Evolutionary conservation across 2,113 vertebrate genomes (phyloP).

Genomic region (Meles meles): DNA sequence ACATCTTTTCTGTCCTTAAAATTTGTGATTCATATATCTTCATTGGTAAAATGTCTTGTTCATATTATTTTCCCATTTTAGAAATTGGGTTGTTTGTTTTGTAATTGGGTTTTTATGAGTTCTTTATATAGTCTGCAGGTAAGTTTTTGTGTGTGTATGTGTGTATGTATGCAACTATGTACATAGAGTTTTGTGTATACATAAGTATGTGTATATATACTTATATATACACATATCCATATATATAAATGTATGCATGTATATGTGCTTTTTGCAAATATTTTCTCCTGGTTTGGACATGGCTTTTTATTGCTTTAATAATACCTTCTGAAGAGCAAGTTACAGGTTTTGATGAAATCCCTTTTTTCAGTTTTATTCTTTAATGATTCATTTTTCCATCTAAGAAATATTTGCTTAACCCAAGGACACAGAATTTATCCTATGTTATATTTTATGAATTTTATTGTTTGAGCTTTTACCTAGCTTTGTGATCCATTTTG

Average conservation of each 20-base stretch:
- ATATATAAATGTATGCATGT: not conserved
- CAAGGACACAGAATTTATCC: not conserved
- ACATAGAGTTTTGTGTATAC: not conserved
- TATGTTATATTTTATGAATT: not conserved
- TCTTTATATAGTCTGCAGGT: not conserved
- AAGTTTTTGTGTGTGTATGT: not conserved
- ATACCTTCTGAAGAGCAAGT: not conserved
- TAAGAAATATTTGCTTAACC: not conserved
- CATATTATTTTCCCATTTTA: not conserved
- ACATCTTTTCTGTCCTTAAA: not conserved
- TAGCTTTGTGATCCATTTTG: not conserved
- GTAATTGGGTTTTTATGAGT: not conserved
- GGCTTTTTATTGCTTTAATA: not conserved
- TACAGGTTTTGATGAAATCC: not conserved
- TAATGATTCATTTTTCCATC: not conserved
- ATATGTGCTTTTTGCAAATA: not conserved
- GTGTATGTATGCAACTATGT: not conserved
- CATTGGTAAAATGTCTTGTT: not conserved
- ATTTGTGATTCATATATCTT: not conserved
- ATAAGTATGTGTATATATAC: not conserved
- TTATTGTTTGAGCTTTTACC: not conserved
- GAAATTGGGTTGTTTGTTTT: not conserved
- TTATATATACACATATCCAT: not conserved
- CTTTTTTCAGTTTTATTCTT: not conserved
- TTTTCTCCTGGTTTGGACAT: not conserved